These are phyloP conservation scores for Ciconia maguari DNA, from an alignment of 2,113 vertebrate species.

Conservation along the genomic window DNA sequence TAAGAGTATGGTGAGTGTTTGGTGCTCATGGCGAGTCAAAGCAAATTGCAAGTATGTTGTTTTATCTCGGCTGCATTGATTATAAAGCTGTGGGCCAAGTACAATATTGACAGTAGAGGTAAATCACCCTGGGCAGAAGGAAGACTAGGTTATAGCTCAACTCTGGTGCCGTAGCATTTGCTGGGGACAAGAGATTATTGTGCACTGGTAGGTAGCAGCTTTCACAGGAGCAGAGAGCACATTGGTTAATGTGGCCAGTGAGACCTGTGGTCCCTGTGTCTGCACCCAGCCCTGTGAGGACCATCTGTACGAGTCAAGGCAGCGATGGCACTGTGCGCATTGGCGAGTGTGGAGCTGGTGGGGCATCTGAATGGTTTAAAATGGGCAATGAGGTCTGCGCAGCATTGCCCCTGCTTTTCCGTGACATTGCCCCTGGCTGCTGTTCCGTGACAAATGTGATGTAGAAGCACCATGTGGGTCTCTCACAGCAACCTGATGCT, in stretches of 20 bases:
- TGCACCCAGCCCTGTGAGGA: fast-evolving
- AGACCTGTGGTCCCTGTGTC: fast-evolving
- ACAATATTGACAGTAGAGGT: constrained; percentile 19
- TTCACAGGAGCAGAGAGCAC: not conserved
- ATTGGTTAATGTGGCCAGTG: not conserved
- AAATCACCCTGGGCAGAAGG: not conserved
- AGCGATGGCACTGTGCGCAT: fast-evolving
- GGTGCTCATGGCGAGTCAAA: not conserved
- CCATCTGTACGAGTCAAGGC: fast-evolving
- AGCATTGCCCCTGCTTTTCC: not conserved
- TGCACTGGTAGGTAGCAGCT: not conserved
- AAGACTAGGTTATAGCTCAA: not conserved
- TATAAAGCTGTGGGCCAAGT: not conserved
- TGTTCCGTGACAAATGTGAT: not conserved
- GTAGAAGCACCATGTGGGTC: not conserved
- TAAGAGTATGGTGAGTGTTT: not conserved
- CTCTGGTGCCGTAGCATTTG: not conserved
- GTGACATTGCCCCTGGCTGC: too few relatives aligned
- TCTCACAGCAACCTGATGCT: not conserved
- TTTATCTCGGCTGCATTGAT: not conserved
- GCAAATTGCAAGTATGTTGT: not conserved
- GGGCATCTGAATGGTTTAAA: not conserved
- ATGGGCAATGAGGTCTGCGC: not conserved
- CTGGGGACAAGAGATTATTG: not conserved
- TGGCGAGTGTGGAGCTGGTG: fast-evolving